Percentiles rank a stretch among this genome's conserved stretches.
Evolutionary conservation across 2,113 vertebrate genomes (phyloP).

Genomic region (Equus quagga): DNA sequence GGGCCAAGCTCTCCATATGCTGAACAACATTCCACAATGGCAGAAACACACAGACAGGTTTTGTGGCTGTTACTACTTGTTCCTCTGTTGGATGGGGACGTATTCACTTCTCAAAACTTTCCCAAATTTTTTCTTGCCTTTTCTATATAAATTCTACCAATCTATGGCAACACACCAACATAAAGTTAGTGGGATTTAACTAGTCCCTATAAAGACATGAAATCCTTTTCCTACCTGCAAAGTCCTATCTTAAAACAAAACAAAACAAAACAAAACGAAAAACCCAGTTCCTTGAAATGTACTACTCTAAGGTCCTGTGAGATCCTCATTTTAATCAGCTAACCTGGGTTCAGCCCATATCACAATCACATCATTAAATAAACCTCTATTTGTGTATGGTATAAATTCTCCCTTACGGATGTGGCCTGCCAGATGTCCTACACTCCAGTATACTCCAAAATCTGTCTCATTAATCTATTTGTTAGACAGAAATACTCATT

Average conservation of each 20-base stretch:
- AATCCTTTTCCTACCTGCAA: not conserved
- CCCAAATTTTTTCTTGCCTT: constrained; percentile 14
- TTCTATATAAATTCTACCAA: constrained; percentile 44
- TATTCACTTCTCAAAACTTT: constrained; percentile 55
- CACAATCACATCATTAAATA: not conserved
- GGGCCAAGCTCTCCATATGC: constrained; percentile 59
- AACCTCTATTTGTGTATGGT: not conserved
- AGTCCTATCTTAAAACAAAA: not conserved
- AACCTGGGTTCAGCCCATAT: not conserved
- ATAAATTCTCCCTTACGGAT: not conserved
- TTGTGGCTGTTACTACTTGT: constrained; percentile 66
- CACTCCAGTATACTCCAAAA: not conserved
- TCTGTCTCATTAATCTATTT: not conserved
- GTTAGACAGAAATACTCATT: not conserved
- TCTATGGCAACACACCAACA: not conserved
- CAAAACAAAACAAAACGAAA: not conserved
- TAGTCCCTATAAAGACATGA: not conserved
- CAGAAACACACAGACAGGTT: constrained; percentile 3
- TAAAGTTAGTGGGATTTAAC: not conserved
- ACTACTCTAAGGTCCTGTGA: not conserved
- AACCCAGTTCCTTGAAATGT: not conserved
- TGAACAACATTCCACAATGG: constrained; percentile 38
- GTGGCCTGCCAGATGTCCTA: not conserved
- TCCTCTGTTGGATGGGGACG: constrained; percentile 9
- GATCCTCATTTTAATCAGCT: not conserved